Conservation (phyloP, 1,140 invertebrate genomes). For the Araneus ventricosus region DNA sequence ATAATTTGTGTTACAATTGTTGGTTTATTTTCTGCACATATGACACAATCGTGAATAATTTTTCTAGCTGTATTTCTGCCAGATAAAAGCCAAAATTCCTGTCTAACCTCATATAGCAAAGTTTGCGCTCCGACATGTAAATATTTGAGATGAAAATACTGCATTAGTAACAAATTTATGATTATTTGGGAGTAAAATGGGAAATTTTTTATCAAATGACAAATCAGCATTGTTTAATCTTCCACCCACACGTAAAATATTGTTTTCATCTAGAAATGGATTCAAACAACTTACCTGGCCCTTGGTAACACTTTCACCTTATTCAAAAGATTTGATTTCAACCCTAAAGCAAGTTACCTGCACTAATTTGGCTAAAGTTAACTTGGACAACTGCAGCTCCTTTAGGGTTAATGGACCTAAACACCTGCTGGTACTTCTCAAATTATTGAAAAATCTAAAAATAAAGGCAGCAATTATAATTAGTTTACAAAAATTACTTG, state of each 20-base stretch:
- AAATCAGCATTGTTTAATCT: not conserved
- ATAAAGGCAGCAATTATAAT: not conserved
- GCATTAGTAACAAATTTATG: not conserved
- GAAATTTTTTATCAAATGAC: constrained; percentile 29
- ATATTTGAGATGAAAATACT: constrained; percentile 2
- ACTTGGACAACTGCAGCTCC: not conserved
- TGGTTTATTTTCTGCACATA: constrained; percentile 23
- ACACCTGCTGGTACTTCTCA: not conserved
- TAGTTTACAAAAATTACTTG: not conserved
- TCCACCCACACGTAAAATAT: constrained; percentile 77
- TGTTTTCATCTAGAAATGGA: constrained; percentile 79
- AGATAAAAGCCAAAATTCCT: constrained; percentile 42
- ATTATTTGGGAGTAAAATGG: constrained; percentile 38
- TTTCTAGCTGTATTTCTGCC: not conserved
- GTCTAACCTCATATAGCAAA: not conserved
- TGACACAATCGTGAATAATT: constrained; percentile 14
- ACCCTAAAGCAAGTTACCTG: constrained; percentile 10
- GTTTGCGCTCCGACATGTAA: constrained; percentile 3
- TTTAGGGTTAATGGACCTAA: not conserved
- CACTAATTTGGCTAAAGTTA: not conserved
- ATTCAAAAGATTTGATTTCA: not conserved
- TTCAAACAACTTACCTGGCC: constrained; percentile 70
- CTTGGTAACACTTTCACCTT: not conserved
- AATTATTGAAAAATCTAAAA: constrained; percentile 30
- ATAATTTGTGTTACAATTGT: not conserved